These are phyloP conservation scores for Lapara coniferarum DNA, from an alignment of 2,888 invertebrate species.

Conservation along the genomic window DNA sequence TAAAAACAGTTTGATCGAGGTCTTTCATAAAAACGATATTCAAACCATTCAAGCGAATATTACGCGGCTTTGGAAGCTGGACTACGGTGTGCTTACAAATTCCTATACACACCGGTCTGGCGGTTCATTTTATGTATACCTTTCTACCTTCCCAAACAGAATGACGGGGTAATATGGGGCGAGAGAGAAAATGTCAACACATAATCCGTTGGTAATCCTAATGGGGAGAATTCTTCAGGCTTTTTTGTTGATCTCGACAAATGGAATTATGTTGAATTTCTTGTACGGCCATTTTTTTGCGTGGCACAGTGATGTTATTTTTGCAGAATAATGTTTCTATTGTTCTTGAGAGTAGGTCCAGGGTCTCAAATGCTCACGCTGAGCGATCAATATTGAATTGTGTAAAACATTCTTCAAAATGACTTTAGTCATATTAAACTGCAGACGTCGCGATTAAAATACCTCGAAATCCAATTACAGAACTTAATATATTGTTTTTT, in stretches of 20 bases:
- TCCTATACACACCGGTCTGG: background rate
- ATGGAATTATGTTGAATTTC: constrained; percentile 11
- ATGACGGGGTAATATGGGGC: constrained; percentile 20
- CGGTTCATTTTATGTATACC: constrained; percentile 22
- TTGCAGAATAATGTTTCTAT: background rate
- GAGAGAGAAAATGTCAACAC: constrained; percentile 29
- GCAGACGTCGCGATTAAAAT: no score
- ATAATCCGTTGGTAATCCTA: constrained; percentile 33
- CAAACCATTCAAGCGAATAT: background rate
- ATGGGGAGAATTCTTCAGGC: constrained; percentile 33
- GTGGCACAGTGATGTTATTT: background rate
- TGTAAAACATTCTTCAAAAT: no score
- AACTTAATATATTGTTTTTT: no score
- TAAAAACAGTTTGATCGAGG: background rate
- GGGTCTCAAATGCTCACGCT: background rate
- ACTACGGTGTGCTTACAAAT: background rate
- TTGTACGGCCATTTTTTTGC: background rate
- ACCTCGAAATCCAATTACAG: no score
- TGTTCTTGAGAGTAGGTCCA: background rate
- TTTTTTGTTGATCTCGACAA: constrained; percentile 21
- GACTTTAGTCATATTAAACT: no score
- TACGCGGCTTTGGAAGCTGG: background rate
- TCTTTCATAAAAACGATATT: background rate
- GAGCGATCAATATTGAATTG: background rate
- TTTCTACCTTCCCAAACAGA: constrained; percentile 24